Percentiles rank a stretch among this genome's conserved stretches.
These are phyloP conservation scores for Falco punctatus DNA, from an alignment of 2,113 vertebrate species.

Conservation along the genomic window DNA sequence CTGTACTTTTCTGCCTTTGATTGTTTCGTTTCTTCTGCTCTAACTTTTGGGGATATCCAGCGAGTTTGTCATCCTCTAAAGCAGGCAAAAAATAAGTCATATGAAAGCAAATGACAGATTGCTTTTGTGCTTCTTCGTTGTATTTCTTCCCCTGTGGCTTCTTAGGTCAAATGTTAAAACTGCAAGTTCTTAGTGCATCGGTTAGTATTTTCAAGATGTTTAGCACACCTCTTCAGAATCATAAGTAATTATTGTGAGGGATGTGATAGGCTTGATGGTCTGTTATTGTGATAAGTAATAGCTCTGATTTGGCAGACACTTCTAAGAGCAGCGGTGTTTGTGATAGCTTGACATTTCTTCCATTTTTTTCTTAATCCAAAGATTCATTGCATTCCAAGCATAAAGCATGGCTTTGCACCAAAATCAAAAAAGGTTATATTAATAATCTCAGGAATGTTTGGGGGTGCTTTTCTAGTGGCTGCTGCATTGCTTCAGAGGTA, in stretches of 20 bases:
- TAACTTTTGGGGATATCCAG: neutral
- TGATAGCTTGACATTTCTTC: conserved; percentile 1
- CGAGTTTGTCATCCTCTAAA: neutral
- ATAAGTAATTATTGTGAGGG: conserved; percentile 4
- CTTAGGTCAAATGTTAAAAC: neutral
- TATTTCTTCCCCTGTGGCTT: neutral
- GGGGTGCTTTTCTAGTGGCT: neutral
- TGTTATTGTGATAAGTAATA: neutral
- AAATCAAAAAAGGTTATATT: neutral
- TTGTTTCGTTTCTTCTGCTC: neutral
- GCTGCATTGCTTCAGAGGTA: conserved; percentile 12
- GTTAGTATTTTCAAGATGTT: neutral
- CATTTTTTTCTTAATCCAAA: conserved; percentile 21
- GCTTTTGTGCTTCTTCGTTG: neutral
- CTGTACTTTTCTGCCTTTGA: neutral
- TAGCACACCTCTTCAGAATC: neutral
- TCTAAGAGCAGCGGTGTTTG: neutral
- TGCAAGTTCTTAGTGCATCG: neutral
- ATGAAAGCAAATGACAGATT: neutral
- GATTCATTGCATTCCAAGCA: conserved; percentile 11
- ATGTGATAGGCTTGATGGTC: neutral
- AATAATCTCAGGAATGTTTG: conserved; percentile 42
- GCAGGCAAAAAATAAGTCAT: neutral
- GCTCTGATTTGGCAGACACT: neutral
- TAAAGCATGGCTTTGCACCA: neutral